These are phyloP conservation scores for Brachionus rubens DNA, from an alignment of 1,140 invertebrate species.

Conservation along the genomic window DNA sequence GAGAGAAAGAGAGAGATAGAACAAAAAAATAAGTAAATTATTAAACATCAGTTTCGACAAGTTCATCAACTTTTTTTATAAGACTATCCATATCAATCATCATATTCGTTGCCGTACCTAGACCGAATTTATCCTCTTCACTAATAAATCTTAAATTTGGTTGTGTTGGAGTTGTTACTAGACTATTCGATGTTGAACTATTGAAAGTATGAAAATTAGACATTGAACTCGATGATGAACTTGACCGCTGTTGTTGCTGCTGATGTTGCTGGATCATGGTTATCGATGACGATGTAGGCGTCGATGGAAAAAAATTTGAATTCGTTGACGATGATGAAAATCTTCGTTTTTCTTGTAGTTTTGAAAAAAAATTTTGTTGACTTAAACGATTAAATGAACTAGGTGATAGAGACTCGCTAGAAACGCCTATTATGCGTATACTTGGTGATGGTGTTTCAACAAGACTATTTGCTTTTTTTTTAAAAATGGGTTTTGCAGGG, in stretches of 20 bases:
- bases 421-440: background rate
- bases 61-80: slow-evolving; percentile 30
- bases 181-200: slow-evolving; percentile 13
- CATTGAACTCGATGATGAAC: background rate
- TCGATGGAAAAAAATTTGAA: background rate
- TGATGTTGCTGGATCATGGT: background rate
- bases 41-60: slow-evolving; percentile 33
- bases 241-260: too few relatives aligned
- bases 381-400: slow-evolving; percentile 5
- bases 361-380: slow-evolving; percentile 5
- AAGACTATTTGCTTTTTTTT: slow-evolving; percentile 29
- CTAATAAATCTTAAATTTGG: background rate
- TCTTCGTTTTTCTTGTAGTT: background rate
- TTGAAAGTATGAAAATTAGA: background rate
- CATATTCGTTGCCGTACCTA: too few relatives aligned
- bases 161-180: background rate
- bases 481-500: background rate
- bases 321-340: slow-evolving; percentile 13
- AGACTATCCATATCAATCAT: slow-evolving; percentile 2
- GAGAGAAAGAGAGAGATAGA: background rate
- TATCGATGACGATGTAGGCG: background rate
- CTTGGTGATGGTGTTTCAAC: slow-evolving; percentile 36
- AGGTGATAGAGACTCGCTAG: slow-evolving; percentile 13
- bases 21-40: background rate
- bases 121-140: slow-evolving; percentile 18